These are phyloP conservation scores for Myripristis murdjan DNA, from an alignment of 2,797 vertebrate species.

Conservation along the genomic window DNA sequence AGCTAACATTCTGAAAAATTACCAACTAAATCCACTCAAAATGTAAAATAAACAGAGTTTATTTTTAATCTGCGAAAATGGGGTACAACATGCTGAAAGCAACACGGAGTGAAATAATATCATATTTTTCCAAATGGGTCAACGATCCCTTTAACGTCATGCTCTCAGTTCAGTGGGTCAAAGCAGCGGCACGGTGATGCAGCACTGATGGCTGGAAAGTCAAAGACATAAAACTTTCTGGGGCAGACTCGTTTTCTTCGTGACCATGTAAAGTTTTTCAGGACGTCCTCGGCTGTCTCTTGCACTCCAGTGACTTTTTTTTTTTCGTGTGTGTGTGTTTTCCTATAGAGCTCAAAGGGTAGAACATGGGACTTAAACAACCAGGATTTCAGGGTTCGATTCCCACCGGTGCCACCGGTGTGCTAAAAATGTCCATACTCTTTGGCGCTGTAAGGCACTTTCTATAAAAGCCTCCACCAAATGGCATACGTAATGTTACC, in stretches of 20 bases:
- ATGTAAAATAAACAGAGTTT: no score
- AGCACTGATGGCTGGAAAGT: no score
- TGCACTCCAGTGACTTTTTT: neutral
- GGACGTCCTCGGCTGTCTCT: conserved; percentile 17
- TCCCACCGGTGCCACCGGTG: conserved; percentile 28
- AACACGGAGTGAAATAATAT: no score
- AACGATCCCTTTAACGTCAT: no score
- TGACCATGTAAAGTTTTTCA: conserved; percentile 1
- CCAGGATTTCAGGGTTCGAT: conserved; percentile 24
- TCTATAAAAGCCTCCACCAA: conserved; percentile 31
- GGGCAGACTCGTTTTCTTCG: neutral
- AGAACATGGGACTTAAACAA: neutral
- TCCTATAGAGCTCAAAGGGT: neutral
- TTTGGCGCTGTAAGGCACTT: conserved; percentile 36
- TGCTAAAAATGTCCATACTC: conserved; percentile 37
- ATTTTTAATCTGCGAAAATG: no score
- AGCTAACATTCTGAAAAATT: no score
- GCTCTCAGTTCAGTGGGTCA: no score
- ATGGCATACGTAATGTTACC: conserved; percentile 28
- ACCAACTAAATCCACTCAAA: no score
- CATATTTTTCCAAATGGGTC: no score
- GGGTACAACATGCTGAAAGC: no score
- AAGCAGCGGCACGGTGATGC: no score
- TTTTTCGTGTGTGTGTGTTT: neutral
- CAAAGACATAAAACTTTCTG: neutral